Evolutionary conservation across 2,113 vertebrate genomes (phyloP).

Genomic region (Poicephalus meyeri): DNA sequence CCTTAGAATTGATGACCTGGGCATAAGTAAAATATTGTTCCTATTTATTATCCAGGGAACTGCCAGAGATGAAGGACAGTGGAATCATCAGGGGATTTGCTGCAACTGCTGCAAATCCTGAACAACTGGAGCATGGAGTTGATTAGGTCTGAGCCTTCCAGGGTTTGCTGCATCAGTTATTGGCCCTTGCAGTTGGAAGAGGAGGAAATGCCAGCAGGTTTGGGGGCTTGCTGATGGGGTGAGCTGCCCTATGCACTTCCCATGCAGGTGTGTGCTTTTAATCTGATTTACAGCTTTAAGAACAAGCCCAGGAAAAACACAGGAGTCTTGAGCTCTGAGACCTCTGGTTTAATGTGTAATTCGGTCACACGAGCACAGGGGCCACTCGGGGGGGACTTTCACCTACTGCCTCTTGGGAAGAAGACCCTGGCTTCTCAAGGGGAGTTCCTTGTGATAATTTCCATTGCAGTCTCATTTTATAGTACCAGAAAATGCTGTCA

Average conservation of each 20-base stretch:
- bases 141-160: slow-evolving; percentile 5
- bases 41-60: slow-evolving; percentile 56
- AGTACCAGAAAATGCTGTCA: not conserved
- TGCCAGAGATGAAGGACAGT: slow-evolving; percentile 29
- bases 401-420: not conserved
- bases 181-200: not conserved
- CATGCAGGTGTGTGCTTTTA: not conserved
- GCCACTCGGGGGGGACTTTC: accelerated
- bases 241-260: not conserved
- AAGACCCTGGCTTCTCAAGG: not conserved
- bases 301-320: not conserved
- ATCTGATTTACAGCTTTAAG: not conserved
- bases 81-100: slow-evolving; percentile 43
- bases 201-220: not conserved
- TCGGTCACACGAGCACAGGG: not conserved
- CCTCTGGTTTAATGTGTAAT: not conserved
- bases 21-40: slow-evolving; percentile 37
- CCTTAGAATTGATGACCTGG: slow-evolving; percentile 49
- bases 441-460: not conserved
- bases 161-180: not conserved
- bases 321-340: not conserved
- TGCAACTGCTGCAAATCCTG: slow-evolving; percentile 27
- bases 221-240: not conserved
- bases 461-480: not conserved
- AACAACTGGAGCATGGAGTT: not conserved